Percentiles rank a stretch among this genome's conserved stretches.
phyloP scores from a whole-genome alignment of 2,888 invertebrate species.

The Acanthoscelides obtectus region DNA sequence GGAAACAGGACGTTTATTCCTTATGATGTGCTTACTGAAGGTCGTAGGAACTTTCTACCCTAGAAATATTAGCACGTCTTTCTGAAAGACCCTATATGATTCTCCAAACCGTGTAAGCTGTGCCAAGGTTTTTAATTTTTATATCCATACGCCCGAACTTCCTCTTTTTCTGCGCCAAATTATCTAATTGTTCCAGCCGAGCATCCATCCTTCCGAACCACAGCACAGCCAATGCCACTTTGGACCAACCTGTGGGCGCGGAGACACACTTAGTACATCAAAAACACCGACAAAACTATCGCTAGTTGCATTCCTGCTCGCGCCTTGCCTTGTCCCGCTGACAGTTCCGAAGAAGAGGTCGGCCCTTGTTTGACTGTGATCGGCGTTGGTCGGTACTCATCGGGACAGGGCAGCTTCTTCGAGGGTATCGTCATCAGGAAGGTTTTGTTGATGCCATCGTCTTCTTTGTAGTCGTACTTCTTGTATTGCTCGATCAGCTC shows the following conservation, averaged over 20 bases:
- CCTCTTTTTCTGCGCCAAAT: background rate
- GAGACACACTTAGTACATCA: background rate
- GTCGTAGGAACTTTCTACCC: too few species aligned
- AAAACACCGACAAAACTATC: background rate
- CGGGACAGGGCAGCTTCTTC: slow-evolving; percentile 44
- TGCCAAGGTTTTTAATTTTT: too few species aligned
- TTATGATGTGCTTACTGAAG: too few species aligned
- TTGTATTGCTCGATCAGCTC: slow-evolving; percentile 16
- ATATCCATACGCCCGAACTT: background rate
- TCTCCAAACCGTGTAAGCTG: too few species aligned
- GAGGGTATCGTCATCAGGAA: slow-evolving; percentile 27
- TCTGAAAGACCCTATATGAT: too few species aligned
- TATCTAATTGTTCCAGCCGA: background rate
- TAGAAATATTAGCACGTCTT: too few species aligned
- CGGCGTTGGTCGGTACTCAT: slow-evolving; percentile 39
- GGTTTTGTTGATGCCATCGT: slow-evolving; percentile 17
- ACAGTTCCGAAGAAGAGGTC: slow-evolving; percentile 13
- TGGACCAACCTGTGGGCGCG: background rate
- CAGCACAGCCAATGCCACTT: background rate
- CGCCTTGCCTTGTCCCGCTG: slow-evolving; percentile 26
- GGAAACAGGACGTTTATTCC: too few species aligned
- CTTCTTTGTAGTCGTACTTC: slow-evolving; percentile 27
- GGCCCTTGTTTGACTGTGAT: slow-evolving; percentile 34
- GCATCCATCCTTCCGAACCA: background rate
- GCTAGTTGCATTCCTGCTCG: slow-evolving; percentile 1